These are phyloP conservation scores for Neosilurus hyrtlii DNA, from an alignment of 2,797 vertebrate genomes.

Conservation along the genomic window DNA sequence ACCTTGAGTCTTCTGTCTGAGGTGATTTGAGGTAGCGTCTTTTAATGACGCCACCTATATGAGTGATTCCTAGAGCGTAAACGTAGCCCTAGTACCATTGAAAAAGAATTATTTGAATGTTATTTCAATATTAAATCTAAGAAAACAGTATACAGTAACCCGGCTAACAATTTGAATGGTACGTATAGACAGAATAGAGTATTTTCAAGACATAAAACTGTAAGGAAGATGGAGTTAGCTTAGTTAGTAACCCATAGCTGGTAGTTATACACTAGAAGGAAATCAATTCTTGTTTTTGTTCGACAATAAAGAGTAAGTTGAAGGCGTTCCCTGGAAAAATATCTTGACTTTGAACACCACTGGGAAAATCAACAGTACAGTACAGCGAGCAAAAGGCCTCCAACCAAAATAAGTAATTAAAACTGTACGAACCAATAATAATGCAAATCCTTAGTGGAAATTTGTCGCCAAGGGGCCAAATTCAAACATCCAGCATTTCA, in stretches of 20 bases:
- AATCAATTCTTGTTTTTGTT: not conserved
- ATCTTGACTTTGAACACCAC: constrained; percentile 4
- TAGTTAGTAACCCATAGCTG: not conserved
- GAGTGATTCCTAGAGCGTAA: not conserved
- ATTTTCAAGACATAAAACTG: not conserved
- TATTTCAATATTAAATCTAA: not conserved
- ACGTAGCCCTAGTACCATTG: not conserved
- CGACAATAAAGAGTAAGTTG: not conserved
- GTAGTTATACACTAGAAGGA: not conserved
- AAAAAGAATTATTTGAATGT: not conserved
- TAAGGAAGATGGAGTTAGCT: not conserved
- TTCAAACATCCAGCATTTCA: constrained; percentile 16
- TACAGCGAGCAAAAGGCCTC: not conserved
- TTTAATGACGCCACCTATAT: not conserved
- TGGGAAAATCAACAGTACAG: constrained; percentile 1
- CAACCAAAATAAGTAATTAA: constrained; percentile 20
- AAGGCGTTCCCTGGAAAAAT: not conserved
- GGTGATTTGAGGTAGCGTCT: not conserved
- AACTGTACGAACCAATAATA: constrained; percentile 4
- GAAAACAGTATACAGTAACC: not conserved
- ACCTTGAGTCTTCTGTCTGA: constrained; percentile 18
- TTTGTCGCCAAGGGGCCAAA: not conserved
- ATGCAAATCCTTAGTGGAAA: not conserved
- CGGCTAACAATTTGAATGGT: not conserved
- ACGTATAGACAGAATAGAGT: no score